Conservation (phyloP, 2,888 invertebrate genomes). For the Sphecodes monilicornis region DNA sequence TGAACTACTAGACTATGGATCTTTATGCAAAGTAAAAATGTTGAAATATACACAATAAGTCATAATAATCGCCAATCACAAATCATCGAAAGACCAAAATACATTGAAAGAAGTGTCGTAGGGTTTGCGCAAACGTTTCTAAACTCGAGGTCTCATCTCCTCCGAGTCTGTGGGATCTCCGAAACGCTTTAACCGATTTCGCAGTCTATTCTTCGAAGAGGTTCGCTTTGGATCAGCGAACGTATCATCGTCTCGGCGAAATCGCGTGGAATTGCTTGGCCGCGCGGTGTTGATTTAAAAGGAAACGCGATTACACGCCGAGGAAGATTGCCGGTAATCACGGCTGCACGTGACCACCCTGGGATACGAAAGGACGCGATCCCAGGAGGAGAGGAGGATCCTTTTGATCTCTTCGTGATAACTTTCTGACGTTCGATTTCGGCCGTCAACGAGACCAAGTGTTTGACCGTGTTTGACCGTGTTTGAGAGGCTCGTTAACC, state of each 20-base stretch:
- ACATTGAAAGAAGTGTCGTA: no score
- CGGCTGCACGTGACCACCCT: conserved; percentile 38
- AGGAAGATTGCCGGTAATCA: conserved; percentile 46
- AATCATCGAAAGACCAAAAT: no score
- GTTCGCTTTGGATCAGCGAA: neutral
- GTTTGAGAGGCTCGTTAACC: neutral
- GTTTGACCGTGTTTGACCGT: neutral
- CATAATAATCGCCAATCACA: no score
- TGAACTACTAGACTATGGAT: no score
- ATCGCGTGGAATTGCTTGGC: neutral
- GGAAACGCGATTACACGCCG: conserved; percentile 39
- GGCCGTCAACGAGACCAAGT: neutral
- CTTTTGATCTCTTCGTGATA: neutral
- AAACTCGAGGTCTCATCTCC: no score
- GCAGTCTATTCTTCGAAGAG: neutral
- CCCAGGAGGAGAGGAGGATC: neutral
- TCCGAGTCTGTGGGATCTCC: no score
- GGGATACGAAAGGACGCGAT: neutral
- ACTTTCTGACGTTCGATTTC: neutral
- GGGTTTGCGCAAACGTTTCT: no score
- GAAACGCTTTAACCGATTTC: neutral
- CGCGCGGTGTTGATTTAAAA: conserved; percentile 43
- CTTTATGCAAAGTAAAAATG: no score
- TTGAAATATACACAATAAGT: no score
- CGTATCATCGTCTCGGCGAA: neutral